These are phyloP conservation scores for Macroglossus sobrinus DNA, from an alignment of 2,113 vertebrate species.

Conservation along the genomic window DNA sequence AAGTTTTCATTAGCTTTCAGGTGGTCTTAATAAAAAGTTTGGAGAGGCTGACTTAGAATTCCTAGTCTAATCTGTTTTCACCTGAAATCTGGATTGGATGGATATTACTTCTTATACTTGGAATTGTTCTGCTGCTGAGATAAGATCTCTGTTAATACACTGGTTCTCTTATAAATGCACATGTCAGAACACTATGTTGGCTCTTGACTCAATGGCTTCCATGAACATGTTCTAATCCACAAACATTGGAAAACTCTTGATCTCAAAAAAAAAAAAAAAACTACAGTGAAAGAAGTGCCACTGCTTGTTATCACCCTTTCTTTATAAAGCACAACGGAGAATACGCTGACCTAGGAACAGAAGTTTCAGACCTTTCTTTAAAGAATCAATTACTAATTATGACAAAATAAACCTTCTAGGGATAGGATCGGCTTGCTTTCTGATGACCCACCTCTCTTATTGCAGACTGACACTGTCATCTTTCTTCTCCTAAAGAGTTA, in stretches of 20 bases:
- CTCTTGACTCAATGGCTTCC: neutral
- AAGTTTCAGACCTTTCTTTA: constrained; percentile 32
- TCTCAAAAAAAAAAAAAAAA: constrained; percentile 1
- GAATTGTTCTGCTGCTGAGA: neutral
- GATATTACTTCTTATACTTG: neutral
- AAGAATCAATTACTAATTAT: neutral
- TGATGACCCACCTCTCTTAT: neutral
- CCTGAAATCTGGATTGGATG: neutral
- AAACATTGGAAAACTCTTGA: constrained; percentile 27
- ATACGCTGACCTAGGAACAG: neutral
- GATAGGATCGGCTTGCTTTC: neutral
- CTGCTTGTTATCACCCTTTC: neutral
- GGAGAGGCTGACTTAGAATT: neutral
- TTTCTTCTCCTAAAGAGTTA: neutral
- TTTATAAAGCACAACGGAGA: neutral
- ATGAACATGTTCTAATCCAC: neutral
- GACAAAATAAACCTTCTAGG: neutral
- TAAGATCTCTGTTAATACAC: neutral
- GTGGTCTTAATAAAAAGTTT: neutral
- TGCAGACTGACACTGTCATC: neutral
- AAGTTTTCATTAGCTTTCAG: neutral
- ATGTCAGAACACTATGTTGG: neutral
- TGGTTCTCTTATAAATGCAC: neutral
- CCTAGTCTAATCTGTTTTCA: neutral
- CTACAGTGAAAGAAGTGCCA: neutral